A percentile compares a stretch with the other conserved stretches of the same genome.
Conservation (phyloP, 2,797 vertebrate genomes). For the Iguana delicatissima region DNA sequence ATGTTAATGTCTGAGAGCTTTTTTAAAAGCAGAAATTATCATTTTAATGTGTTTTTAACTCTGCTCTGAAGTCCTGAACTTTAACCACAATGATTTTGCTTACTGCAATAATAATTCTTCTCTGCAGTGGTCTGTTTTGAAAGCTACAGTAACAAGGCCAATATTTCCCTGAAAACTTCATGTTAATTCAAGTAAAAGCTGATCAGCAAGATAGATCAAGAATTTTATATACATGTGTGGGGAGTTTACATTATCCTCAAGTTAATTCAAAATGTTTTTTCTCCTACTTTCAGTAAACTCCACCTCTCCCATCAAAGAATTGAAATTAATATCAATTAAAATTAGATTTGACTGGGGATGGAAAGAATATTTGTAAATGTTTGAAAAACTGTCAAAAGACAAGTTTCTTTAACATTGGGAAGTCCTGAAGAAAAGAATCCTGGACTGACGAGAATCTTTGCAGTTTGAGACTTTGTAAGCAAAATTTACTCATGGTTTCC, state of each 20-base stretch:
- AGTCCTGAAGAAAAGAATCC: no score
- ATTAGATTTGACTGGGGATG: no score
- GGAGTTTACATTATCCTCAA: not conserved
- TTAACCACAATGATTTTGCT: not conserved
- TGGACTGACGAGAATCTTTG: no score
- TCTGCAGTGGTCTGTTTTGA: constrained; percentile 4
- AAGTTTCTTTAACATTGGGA: no score
- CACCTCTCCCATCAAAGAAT: not conserved
- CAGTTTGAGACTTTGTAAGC: no score
- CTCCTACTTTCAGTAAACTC: not conserved
- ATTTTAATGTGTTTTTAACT: constrained; percentile 20
- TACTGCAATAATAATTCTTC: not conserved
- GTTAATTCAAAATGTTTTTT: not conserved
- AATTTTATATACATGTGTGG: not conserved
- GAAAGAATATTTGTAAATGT: no score
- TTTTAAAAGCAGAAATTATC: not conserved
- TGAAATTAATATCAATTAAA: not conserved
- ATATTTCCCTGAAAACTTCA: not conserved
- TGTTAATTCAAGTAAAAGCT: not conserved
- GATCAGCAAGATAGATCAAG: not conserved
- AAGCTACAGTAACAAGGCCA: not conserved
- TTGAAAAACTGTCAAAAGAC: no score
- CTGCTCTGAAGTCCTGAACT: constrained; percentile 33
- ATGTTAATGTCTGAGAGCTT: not conserved
- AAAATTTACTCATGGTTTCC: no score